phyloP scores from a whole-genome alignment of 2,888 invertebrate species.

The Strigamia maritima region DNA sequence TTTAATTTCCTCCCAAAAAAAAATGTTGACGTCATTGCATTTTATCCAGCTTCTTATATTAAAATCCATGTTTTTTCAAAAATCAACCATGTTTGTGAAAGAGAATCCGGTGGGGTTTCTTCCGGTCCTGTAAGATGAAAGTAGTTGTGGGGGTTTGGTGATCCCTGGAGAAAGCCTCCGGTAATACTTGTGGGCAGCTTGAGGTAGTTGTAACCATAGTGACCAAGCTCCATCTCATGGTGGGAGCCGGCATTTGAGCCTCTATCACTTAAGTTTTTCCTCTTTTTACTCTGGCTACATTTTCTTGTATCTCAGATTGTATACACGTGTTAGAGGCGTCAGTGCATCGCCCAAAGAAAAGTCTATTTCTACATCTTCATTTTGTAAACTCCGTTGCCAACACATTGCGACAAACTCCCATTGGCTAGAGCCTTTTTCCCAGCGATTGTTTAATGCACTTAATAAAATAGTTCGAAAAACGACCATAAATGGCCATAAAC shows the following conservation, averaged over 20 bases:
- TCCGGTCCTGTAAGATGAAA: not conserved
- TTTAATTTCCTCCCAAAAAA: too few species aligned
- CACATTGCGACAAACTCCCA: too few species aligned
- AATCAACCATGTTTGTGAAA: not conserved
- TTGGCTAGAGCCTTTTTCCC: too few species aligned
- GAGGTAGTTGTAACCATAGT: not conserved
- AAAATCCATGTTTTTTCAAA: not conserved
- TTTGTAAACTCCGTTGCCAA: too few species aligned
- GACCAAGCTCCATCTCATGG: not conserved
- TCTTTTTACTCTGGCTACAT: not conserved
- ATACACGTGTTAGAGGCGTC: too few species aligned
- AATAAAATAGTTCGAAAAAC: too few species aligned
- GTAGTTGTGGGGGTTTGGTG: not conserved
- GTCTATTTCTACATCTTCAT: too few species aligned
- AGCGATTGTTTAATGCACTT: too few species aligned
- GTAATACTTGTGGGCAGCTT: not conserved
- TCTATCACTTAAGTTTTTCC: not conserved
- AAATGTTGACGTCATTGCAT: not conserved
- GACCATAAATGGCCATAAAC: too few species aligned
- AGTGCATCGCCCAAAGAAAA: too few species aligned
- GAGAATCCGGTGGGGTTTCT: not conserved
- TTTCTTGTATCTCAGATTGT: too few species aligned
- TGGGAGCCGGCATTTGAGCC: not conserved
- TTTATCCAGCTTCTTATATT: not conserved
- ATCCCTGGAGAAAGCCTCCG: not conserved